These are phyloP conservation scores for Morus bassanus DNA, from an alignment of 2,797 vertebrate species.

Conservation along the genomic window DNA sequence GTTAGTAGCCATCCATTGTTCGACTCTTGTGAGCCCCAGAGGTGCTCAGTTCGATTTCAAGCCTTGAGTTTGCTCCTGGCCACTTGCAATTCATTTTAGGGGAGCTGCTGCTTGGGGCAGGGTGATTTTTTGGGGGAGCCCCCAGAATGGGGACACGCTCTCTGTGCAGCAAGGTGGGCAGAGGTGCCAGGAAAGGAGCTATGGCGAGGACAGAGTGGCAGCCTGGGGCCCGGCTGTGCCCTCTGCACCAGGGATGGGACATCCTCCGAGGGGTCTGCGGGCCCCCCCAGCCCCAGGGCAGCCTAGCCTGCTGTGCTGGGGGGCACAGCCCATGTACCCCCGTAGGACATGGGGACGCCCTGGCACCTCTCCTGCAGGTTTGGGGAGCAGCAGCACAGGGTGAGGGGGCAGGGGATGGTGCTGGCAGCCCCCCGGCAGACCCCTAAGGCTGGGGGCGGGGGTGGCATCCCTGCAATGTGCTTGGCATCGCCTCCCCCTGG, in stretches of 20 bases:
- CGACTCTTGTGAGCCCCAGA: neutral
- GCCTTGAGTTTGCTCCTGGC: neutral
- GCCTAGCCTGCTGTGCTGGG: accelerated
- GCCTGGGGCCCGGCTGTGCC: neutral
- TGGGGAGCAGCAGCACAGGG: accelerated
- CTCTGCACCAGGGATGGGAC: accelerated
- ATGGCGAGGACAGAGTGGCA: accelerated
- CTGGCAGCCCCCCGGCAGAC: neutral
- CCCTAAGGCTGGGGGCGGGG: neutral
- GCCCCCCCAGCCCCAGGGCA: neutral
- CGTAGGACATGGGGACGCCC: accelerated
- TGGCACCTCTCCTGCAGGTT: neutral
- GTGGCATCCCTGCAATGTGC: slow-evolving; percentile 10
- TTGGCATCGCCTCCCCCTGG: slow-evolving; percentile 1
- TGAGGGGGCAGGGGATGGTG: neutral
- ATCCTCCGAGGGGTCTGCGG: neutral
- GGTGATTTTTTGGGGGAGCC: neutral
- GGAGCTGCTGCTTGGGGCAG: neutral
- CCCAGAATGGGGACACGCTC: accelerated
- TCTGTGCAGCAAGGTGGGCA: accelerated
- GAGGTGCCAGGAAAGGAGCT: neutral
- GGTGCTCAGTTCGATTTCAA: neutral
- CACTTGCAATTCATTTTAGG: neutral
- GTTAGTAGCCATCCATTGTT: too few relatives aligned
- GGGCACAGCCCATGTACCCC: neutral